Conservation (phyloP, 1,140 invertebrate species). For the Eulimnadia texana region DNA sequence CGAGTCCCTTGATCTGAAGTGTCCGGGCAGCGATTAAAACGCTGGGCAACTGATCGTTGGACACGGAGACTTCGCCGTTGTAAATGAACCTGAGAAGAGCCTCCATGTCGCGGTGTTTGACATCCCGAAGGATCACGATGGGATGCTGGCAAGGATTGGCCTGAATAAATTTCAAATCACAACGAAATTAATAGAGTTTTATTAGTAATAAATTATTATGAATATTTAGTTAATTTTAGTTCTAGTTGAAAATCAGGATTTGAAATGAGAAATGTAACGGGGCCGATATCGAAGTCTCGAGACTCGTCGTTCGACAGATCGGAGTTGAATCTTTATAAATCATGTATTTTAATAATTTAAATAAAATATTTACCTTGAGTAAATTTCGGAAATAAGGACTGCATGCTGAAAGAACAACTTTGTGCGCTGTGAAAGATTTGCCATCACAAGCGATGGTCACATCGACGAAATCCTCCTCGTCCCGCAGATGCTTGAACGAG, state of each 20-base stretch:
- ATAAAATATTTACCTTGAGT: slow-evolving; percentile 44
- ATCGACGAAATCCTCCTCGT: slow-evolving; percentile 52
- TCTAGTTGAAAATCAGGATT: no score
- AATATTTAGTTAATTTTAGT: not conserved
- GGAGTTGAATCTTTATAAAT: no score
- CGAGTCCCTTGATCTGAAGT: slow-evolving; percentile 74
- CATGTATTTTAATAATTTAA: no score
- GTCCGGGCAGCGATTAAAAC: slow-evolving; percentile 81
- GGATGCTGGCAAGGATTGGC: slow-evolving; percentile 87
- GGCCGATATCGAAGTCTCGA: no score
- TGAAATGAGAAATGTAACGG: no score
- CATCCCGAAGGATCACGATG: slow-evolving; percentile 79
- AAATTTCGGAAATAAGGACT: slow-evolving; percentile 79
- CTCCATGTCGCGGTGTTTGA: slow-evolving; percentile 74
- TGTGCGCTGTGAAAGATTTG: slow-evolving; percentile 73
- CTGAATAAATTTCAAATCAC: slow-evolving; percentile 32
- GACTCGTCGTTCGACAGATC: no score
- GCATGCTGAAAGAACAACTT: slow-evolving; percentile 77
- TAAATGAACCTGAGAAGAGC: slow-evolving; percentile 88
- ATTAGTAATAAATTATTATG: not conserved
- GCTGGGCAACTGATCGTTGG: slow-evolving; percentile 71
- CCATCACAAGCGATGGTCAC: slow-evolving; percentile 83
- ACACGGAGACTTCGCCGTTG: slow-evolving; percentile 82
- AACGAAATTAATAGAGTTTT: slow-evolving; percentile 16
- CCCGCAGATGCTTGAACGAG: slow-evolving; percentile 60